Conservation (phyloP, 2,888 invertebrate genomes). For the Machimus atricapillus region DNA sequence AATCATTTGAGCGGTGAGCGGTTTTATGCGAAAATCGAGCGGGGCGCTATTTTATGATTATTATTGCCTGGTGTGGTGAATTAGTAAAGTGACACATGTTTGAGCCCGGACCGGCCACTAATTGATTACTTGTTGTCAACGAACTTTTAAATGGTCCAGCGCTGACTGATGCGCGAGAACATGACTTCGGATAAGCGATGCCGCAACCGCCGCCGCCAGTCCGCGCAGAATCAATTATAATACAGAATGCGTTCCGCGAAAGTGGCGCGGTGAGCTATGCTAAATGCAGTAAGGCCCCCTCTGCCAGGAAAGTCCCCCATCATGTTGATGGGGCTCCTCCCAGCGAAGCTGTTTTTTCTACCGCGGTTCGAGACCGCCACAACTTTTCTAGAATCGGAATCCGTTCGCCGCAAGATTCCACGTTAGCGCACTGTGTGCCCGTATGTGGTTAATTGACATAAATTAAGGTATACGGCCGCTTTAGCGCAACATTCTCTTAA, state of each 20-base stretch:
- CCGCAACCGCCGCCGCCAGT: not conserved
- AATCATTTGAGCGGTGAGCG: not conserved
- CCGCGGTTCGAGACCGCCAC: not conserved
- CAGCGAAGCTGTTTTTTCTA: not conserved
- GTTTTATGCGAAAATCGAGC: not conserved
- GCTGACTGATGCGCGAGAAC: not conserved
- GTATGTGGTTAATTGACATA: constrained; percentile 61
- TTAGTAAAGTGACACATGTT: constrained; percentile 22
- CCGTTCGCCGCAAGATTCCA: not conserved
- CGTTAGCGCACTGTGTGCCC: constrained; percentile 48
- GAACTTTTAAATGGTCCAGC: constrained; percentile 12
- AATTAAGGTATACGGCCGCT: constrained; percentile 61
- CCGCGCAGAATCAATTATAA: not conserved
- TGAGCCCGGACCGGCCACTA: not conserved
- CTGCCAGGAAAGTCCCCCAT: not conserved
- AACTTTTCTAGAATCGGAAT: not conserved
- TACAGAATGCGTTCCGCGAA: not conserved
- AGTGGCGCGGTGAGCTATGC: not conserved
- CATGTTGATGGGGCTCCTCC: not conserved
- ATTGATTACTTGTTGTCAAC: constrained; percentile 33
- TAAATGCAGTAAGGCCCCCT: not conserved
- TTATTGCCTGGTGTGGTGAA: not conserved
- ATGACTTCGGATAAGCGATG: not conserved
- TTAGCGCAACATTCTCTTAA: not conserved
- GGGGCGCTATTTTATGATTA: not conserved